Percentiles rank a stretch among this genome's conserved stretches.
phyloP scores from a whole-genome alignment of 2,113 vertebrate species.

The Actinemys pallida region DNA sequence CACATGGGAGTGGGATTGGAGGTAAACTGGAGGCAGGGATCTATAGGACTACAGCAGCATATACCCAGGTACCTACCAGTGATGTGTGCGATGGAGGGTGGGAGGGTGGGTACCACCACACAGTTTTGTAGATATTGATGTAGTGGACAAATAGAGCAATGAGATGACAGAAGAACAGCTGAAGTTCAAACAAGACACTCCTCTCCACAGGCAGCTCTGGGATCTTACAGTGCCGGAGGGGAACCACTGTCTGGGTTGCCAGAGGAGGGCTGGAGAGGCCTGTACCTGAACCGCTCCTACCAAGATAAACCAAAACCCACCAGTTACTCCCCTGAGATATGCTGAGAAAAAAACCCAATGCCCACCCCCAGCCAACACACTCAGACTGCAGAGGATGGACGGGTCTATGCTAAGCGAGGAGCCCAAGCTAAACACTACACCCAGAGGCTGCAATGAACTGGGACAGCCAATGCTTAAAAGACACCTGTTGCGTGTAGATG shows the following conservation, averaged over 20 bases:
- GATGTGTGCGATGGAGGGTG: slow-evolving; percentile 96
- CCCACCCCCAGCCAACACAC: fast-evolving
- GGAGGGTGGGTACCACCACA: slow-evolving; percentile 98
- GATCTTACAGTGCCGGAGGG: slow-evolving; percentile 96
- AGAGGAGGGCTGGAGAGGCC: slow-evolving; percentile 95
- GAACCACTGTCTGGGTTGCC: slow-evolving; percentile 93
- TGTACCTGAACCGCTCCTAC: slow-evolving; percentile 92
- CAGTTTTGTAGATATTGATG: slow-evolving; percentile 99
- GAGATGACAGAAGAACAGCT: slow-evolving; percentile 97
- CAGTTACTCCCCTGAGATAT: background rate
- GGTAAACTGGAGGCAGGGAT: background rate
- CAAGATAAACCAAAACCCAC: background rate
- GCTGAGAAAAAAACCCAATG: background rate
- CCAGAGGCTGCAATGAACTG: background rate
- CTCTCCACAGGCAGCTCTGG: slow-evolving; percentile 93
- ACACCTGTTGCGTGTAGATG: background rate
- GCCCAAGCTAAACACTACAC: fast-evolving
- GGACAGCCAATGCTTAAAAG: fast-evolving
- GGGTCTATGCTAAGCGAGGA: fast-evolving
- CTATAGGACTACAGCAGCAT: background rate
- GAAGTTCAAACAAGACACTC: slow-evolving; percentile 93
- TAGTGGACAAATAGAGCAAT: slow-evolving; percentile 97
- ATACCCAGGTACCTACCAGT: slow-evolving; percentile 83
- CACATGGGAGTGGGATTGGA: background rate
- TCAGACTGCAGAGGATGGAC: fast-evolving